These are phyloP conservation scores for Minunthozetes semirufus DNA, from an alignment of 2,888 invertebrate species.

Conservation along the genomic window DNA sequence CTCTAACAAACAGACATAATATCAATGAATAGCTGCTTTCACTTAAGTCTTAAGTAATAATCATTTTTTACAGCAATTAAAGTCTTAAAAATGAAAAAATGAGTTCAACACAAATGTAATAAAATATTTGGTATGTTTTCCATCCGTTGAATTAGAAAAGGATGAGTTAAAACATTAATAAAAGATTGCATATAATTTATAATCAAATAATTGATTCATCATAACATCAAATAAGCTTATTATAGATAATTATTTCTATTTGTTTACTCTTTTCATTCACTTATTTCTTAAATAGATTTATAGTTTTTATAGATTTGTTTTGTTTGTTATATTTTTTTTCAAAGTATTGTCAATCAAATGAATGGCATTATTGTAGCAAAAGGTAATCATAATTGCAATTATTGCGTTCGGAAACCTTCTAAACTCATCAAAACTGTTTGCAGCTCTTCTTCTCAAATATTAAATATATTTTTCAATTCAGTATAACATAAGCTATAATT, in stretches of 20 bases:
- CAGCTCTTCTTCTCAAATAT: neutral
- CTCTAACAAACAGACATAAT: too few relatives aligned
- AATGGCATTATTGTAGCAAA: constrained; percentile 17
- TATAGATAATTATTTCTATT: neutral
- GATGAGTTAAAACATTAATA: constrained; percentile 10
- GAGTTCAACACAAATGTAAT: constrained; percentile 17
- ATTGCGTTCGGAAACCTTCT: neutral
- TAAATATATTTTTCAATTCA: neutral
- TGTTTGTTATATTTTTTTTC: neutral
- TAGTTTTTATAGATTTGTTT: neutral
- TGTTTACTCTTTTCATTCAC: neutral
- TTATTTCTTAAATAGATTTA: neutral
- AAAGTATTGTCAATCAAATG: neutral
- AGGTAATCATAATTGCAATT: constrained; percentile 20
- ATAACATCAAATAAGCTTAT: constrained; percentile 17
- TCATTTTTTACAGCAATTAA: constrained; percentile 11
- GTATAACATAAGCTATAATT: neutral
- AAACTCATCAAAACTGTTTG: neutral
- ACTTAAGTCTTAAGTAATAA: neutral
- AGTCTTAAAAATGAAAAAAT: neutral
- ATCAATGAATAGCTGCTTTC: too few relatives aligned
- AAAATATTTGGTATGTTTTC: constrained; percentile 18
- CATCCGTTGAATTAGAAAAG: neutral
- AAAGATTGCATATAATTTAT: constrained; percentile 15
- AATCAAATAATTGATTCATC: neutral